Conservation (phyloP, 2,797 vertebrate genomes). For the Australoheros facetus region DNA sequence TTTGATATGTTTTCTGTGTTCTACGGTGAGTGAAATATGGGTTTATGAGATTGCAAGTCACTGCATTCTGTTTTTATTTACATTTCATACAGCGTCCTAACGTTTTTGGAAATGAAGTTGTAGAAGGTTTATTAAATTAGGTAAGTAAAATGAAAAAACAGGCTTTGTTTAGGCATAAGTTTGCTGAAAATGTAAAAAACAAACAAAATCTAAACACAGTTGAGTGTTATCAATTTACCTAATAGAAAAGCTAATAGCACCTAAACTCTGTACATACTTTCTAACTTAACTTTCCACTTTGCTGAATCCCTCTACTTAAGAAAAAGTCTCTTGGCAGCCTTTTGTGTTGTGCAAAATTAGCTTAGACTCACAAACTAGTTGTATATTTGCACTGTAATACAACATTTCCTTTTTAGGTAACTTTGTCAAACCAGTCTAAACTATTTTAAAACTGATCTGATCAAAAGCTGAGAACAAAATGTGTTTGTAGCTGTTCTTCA, state of each 20-base stretch:
- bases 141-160: too few species aligned
- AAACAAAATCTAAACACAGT: too few species aligned
- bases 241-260: background rate
- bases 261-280: background rate
- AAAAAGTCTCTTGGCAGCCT: background rate
- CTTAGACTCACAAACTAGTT: background rate
- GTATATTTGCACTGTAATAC: background rate
- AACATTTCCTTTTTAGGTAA: background rate
- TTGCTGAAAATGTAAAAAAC: background rate
- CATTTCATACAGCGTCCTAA: too few species aligned
- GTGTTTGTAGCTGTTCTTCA: background rate
- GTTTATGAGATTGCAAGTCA: too few species aligned
- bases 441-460: background rate
- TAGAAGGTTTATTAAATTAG: too few species aligned
- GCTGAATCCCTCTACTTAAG: background rate
- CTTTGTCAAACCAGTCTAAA: slow-evolving; percentile 3
- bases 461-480: background rate
- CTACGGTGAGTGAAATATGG: too few species aligned
- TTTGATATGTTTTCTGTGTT: too few species aligned
- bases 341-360: background rate
- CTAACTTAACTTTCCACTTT: too few species aligned
- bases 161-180: background rate
- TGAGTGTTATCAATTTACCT: background rate
- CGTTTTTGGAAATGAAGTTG: too few species aligned
- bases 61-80: too few species aligned